Evolutionary conservation across 1,140 invertebrate species (phyloP).

Genomic region (Diuraphis noxia): DNA sequence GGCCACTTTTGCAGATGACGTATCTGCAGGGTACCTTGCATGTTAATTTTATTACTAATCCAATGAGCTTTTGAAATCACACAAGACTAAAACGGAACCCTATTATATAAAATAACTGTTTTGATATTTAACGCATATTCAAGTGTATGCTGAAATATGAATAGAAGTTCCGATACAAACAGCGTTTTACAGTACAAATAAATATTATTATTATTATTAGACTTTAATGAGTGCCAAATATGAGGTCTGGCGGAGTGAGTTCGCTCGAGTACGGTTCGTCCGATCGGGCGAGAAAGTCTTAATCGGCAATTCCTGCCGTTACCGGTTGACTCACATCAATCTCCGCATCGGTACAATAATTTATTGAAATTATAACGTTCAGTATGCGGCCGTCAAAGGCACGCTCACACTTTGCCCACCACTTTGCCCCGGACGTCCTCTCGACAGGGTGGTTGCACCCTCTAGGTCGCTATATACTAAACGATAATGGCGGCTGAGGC

Average conservation of each 20-base stretch:
- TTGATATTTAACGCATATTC: neutral
- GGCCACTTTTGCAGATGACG: neutral
- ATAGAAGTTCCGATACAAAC: neutral
- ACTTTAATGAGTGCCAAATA: neutral
- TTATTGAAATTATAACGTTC: slow-evolving; percentile 39
- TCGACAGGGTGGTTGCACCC: neutral
- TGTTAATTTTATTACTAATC: neutral
- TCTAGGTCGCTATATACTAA: neutral
- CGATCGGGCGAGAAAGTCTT: neutral
- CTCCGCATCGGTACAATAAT: slow-evolving; percentile 17
- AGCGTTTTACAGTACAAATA: neutral
- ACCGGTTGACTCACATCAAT: neutral
- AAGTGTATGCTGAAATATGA: neutral
- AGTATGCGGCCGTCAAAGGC: neutral
- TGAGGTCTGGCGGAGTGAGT: too few relatives aligned
- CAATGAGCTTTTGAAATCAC: neutral
- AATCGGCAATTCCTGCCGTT: neutral
- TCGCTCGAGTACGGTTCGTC: neutral
- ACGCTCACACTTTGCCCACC: neutral
- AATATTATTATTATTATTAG: neutral
- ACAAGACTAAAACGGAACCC: neutral
- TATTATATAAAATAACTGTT: neutral
- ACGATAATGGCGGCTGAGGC: neutral
- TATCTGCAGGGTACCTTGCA: neutral
- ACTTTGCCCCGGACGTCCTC: neutral